These are phyloP conservation scores for Parasteatoda tepidariorum DNA, from an alignment of 1,140 invertebrate genomes.

Conservation along the genomic window DNA sequence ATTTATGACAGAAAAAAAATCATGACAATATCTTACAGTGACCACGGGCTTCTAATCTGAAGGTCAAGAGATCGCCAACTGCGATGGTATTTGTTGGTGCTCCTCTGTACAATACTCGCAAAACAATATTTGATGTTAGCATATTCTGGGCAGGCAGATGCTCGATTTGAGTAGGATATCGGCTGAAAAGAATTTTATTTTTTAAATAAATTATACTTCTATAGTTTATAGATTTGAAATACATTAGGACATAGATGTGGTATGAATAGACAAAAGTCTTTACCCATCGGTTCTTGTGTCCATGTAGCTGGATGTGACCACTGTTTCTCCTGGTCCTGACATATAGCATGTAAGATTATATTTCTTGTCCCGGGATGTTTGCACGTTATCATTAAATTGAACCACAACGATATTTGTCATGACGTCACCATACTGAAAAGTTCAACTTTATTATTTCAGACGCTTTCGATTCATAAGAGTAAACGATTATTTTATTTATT, in stretches of 20 bases:
- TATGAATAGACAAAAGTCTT: no score
- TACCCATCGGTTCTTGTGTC: conserved; percentile 79
- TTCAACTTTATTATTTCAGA: no score
- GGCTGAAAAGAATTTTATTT: conserved; percentile 66
- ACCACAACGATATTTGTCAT: conserved; percentile 95
- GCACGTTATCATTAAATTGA: conserved; percentile 92
- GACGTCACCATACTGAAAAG: conserved; percentile 83
- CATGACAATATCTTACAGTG: conserved; percentile 85
- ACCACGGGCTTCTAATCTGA: conserved; percentile 88
- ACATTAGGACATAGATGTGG: no score
- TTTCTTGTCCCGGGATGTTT: conserved; percentile 88
- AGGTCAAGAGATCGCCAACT: conserved; percentile 90
- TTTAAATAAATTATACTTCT: no score
- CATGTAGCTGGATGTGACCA: conserved; percentile 92
- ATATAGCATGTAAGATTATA: conserved; percentile 93
- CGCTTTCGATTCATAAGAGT: no score
- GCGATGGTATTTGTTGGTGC: conserved; percentile 92
- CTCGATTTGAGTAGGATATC: conserved; percentile 90
- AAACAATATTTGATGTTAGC: conserved; percentile 84
- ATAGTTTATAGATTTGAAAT: no score
- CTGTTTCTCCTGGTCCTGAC: conserved; percentile 88
- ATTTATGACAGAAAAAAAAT: no score
- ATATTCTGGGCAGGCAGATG: conserved; percentile 91
- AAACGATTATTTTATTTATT: no score
- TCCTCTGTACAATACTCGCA: conserved; percentile 89